Evolutionary conservation across 2,888 invertebrate genomes (phyloP).

Genomic region (Pinctada fucata): DNA sequence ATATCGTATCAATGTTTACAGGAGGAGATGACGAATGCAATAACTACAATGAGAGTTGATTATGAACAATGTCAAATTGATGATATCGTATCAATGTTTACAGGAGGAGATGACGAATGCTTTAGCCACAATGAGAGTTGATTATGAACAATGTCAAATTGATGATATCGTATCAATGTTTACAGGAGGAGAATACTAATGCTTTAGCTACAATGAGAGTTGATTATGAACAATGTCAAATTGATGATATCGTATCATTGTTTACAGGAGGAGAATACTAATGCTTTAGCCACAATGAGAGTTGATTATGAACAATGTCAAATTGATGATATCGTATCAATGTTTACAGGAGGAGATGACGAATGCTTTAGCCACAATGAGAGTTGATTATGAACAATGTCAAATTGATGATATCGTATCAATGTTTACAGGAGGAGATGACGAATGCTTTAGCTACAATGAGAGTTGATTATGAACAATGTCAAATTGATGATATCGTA

Average conservation of each 20-base stretch:
- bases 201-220: slow-evolving; percentile 96
- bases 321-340: slow-evolving; percentile 93
- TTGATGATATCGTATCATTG: too few relatives aligned
- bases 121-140: slow-evolving; percentile 97
- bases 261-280: slow-evolving; percentile 93
- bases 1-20: slow-evolving; percentile 60
- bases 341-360: slow-evolving; percentile 99
- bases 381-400: slow-evolving; percentile 94
- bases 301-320: slow-evolving; percentile 94
- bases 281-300: slow-evolving; percentile 97
- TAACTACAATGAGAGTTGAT: slow-evolving; percentile 98
- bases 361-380: slow-evolving; percentile 96
- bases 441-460: slow-evolving; percentile 97
- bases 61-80: slow-evolving; percentile 87
- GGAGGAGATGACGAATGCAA: slow-evolving; percentile 98
- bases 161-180: too few relatives aligned
- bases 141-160: slow-evolving; percentile 88
- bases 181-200: too few relatives aligned
- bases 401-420: slow-evolving; percentile 94
- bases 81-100: slow-evolving; percentile 22
- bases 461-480: slow-evolving; percentile 95
- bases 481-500: too few relatives aligned
- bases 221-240: slow-evolving; percentile 92
- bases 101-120: slow-evolving; percentile 98
- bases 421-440: slow-evolving; percentile 99